Evolutionary conservation across 1,140 invertebrate species (phyloP), one percentile per base, ranked within the genome.

Genomic region (Drosophila bocqueti): DNA sequence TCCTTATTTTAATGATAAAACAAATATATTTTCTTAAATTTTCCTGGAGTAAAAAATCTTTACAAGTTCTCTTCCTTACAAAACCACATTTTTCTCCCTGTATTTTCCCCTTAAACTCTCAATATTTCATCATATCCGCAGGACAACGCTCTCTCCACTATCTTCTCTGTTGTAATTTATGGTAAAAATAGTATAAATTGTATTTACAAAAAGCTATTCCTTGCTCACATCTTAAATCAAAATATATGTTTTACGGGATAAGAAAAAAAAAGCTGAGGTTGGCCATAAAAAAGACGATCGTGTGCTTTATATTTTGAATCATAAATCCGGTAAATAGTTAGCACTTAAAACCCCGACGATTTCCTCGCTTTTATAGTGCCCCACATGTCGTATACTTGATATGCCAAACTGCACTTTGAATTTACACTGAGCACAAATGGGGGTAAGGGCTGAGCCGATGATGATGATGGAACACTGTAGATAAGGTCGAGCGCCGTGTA

Each of bases 331-430:
- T n/a, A 45, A 63, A 67, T 67, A 64, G 59, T 47, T 10, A 21
- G 59, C 64, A 36, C 64, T 43, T 34, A 63, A 55, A 40, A 54
- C 62, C 24, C 38, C 24, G 36, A n/a, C 67, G 49, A 45, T 54
- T 52, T 55, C 7, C 31, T 21, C 3, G 40, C 18, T 38, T 67
- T 68, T 68, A 68, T 45, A 31, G 67, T 31, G 47, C 13, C 67
- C 67, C 67, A 71, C 67, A 68, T 55, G 63, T 45, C 67, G 84
- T 89, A 84, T 87, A 81, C 81, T 86, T 87, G 87, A 84, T 87
- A 73, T 89, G 5, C 3, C 15, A 40, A 2, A n/a, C 9, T 16
- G 54, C 21, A 40, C 24, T 57, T 38, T 55, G 54, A 6, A 55
- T 38, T 55, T 57, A 57, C 54, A 57, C 54, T 57, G 54, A 57